A percentile compares a stretch with the other conserved stretches of the same genome.
Evolutionary conservation across 2,113 vertebrate genomes (phyloP).

Genomic region (Daphoenositta chrysoptera): DNA sequence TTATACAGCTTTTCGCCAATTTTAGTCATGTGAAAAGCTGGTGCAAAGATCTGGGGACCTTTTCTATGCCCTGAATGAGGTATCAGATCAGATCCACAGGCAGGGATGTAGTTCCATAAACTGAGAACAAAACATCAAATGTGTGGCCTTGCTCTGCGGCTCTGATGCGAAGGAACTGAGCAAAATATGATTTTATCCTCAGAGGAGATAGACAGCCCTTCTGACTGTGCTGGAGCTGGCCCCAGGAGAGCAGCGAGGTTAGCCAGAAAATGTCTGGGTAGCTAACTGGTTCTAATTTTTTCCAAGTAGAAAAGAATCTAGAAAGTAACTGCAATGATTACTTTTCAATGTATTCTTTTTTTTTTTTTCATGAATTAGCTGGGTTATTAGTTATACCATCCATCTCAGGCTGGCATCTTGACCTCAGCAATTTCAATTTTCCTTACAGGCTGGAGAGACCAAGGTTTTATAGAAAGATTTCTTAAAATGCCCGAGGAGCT

Average conservation of each 20-base stretch:
- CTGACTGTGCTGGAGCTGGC: neutral
- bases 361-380: neutral
- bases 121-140: neutral
- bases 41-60: neutral
- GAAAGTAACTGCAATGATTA: neutral
- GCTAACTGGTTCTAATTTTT: neutral
- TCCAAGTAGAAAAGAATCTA: neutral
- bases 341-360: neutral
- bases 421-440: neutral
- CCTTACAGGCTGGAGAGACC: neutral
- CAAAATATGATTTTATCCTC: neutral
- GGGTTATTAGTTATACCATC: neutral
- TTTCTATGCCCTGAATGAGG: neutral
- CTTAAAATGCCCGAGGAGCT: neutral
- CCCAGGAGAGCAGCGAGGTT: neutral
- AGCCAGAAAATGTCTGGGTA: neutral
- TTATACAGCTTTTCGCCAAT: neutral
- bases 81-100: neutral
- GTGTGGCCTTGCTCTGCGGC: accelerated
- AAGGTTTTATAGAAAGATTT: neutral
- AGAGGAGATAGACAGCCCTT: neutral
- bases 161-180: neutral
- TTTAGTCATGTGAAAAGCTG: neutral
- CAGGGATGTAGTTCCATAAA: neutral
- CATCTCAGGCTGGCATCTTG: neutral